Conservation (phyloP, 2,888 invertebrate genomes). For the Asteroscopus sphinx region DNA sequence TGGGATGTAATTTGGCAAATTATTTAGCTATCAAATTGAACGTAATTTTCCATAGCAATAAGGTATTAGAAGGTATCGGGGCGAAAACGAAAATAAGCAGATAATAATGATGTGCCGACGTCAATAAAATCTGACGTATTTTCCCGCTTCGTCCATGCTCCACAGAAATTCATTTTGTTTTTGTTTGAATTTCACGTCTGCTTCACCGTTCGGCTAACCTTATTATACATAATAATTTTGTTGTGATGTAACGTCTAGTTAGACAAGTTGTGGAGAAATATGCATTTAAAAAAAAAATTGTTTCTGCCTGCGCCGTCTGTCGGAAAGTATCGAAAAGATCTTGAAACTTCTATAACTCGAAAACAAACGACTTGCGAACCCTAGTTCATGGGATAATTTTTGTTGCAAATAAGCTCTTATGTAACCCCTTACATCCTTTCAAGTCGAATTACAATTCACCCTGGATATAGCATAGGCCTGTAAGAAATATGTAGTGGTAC, state of each 20-base stretch:
- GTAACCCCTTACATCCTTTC: too few species aligned
- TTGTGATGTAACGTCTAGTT: slow-evolving; percentile 2
- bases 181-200: slow-evolving; percentile 35
- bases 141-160: slow-evolving; percentile 37
- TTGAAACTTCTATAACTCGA: too few species aligned
- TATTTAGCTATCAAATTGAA: slow-evolving; percentile 80
- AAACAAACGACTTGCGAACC: too few species aligned
- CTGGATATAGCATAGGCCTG: too few species aligned
- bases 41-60: slow-evolving; percentile 77
- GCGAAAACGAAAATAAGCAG: slow-evolving; percentile 78
- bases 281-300: too few species aligned
- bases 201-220: slow-evolving; percentile 23
- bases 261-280: not conserved
- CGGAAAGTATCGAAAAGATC: too few species aligned
- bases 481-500: not conserved
- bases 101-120: slow-evolving; percentile 79
- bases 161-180: slow-evolving; percentile 39
- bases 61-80: slow-evolving; percentile 74
- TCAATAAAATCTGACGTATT: slow-evolving; percentile 71
- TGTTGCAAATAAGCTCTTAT: too few species aligned
- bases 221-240: slow-evolving; percentile 19
- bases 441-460: too few species aligned
- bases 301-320: too few species aligned
- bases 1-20: slow-evolving; percentile 80
- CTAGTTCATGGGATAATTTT: too few species aligned